phyloP scores from a whole-genome alignment of 2,888 invertebrate genomes.

The Noctuana brunneofusca region DNA sequence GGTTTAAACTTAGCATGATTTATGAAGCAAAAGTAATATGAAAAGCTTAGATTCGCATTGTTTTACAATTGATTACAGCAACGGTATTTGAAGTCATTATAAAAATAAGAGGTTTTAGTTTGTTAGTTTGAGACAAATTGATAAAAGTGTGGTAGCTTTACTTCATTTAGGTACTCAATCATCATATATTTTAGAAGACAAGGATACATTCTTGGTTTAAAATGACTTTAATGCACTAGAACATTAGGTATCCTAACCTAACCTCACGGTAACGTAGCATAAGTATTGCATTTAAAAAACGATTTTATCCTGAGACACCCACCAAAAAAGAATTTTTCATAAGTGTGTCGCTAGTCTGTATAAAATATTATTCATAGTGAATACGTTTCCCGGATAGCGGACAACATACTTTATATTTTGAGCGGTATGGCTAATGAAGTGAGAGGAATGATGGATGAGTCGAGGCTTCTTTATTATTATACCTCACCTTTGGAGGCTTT shows the following conservation, averaged over 20 bases:
- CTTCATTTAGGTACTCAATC: no score
- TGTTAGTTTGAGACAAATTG: no score
- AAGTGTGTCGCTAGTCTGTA: neutral
- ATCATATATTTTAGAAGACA: no score
- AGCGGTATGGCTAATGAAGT: constrained; percentile 73
- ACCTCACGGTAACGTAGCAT: no score
- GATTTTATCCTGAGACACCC: neutral
- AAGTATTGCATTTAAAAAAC: no score
- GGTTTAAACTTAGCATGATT: neutral
- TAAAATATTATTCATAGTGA: constrained; percentile 14
- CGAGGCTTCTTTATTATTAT: constrained; percentile 52
- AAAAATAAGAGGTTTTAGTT: neutral
- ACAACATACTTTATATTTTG: constrained; percentile 60
- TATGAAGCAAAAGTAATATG: neutral
- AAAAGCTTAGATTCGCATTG: neutral
- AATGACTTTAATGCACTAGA: no score
- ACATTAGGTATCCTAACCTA: no score
- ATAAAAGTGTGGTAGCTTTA: no score
- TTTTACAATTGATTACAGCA: neutral
- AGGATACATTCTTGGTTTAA: no score
- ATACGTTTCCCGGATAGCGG: constrained; percentile 47
- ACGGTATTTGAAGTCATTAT: neutral
- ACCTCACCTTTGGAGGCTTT: constrained; percentile 44
- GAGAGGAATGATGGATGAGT: constrained; percentile 76
- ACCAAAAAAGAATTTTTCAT: neutral